Conservation (phyloP, 1,140 invertebrate species). For the Alviniconcha marisindica region DNA sequence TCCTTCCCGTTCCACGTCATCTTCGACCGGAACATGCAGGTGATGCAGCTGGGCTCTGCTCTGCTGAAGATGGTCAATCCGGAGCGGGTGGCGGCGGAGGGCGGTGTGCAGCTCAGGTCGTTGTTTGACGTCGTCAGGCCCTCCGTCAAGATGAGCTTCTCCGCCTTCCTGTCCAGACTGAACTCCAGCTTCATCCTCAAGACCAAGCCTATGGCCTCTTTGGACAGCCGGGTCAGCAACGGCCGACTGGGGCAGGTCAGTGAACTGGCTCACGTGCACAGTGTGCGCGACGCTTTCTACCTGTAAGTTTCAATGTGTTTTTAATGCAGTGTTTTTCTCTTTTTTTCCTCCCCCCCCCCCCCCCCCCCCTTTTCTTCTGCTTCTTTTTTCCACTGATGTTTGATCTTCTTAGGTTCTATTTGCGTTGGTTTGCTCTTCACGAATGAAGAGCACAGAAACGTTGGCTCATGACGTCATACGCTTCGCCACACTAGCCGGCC, state of each 20-base stretch:
- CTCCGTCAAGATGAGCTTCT: slow-evolving; percentile 62
- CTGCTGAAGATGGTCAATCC: slow-evolving; percentile 63
- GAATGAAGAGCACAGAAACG: too few species aligned
- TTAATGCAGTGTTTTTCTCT: too few species aligned
- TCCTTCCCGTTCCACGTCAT: slow-evolving; percentile 97
- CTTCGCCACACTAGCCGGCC: too few species aligned
- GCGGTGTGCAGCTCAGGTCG: slow-evolving; percentile 48
- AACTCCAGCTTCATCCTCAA: slow-evolving; percentile 67
- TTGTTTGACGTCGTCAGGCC: slow-evolving; percentile 64
- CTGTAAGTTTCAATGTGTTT: too few species aligned
- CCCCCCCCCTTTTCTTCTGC: too few species aligned
- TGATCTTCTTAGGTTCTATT: too few species aligned
- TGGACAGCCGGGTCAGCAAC: neutral
- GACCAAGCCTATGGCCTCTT: slow-evolving; percentile 43
- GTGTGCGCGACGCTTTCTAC: too few species aligned
- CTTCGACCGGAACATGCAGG: slow-evolving; percentile 90
- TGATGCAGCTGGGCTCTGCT: slow-evolving; percentile 85
- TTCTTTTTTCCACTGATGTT: too few species aligned
- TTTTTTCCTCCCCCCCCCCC: too few species aligned
- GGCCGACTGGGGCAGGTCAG: slow-evolving; percentile 41
- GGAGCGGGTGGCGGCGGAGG: slow-evolving; percentile 45
- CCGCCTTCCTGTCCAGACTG: slow-evolving; percentile 64
- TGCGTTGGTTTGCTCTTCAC: too few species aligned
- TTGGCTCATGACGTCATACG: too few species aligned
- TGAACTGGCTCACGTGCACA: neutral